phyloP scores from a whole-genome alignment of 2,888 invertebrate genomes.

The Chouioia cunea region DNA sequence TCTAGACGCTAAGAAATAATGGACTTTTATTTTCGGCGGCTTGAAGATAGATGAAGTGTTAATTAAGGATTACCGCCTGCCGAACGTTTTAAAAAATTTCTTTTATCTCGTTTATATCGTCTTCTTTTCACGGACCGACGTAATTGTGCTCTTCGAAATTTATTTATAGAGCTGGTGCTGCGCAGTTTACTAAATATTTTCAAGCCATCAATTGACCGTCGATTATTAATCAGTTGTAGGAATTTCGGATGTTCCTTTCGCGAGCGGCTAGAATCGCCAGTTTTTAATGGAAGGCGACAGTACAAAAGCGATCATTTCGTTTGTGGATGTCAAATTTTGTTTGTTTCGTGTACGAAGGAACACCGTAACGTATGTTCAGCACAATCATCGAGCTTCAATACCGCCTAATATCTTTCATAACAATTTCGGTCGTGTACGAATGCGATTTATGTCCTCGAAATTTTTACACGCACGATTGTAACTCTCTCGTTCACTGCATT shows the following conservation, averaged over 20 bases:
- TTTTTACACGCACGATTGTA: not conserved
- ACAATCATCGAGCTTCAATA: conserved; percentile 16
- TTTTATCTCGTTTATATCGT: conserved; percentile 7
- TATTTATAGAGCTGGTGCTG: conserved; percentile 3
- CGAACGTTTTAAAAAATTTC: not conserved
- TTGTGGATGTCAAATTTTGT: too few species aligned
- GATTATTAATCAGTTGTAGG: too few species aligned
- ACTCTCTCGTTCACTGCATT: not conserved
- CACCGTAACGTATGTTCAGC: not conserved
- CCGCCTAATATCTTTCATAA: conserved; percentile 21
- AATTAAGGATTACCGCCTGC: not conserved
- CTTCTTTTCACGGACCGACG: conserved; percentile 16
- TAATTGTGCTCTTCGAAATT: not conserved
- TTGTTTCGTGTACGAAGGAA: too few species aligned
- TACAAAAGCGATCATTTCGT: not conserved
- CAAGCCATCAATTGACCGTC: too few species aligned
- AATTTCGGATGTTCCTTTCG: too few species aligned
- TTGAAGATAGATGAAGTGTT: not conserved
- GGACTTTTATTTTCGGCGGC: conserved; percentile 17
- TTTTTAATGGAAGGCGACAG: not conserved
- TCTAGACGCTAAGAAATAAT: not conserved
- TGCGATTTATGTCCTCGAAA: conserved; percentile 26
- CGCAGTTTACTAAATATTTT: not conserved
- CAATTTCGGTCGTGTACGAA: conserved; percentile 26
- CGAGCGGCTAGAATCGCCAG: too few species aligned